Percentiles rank a stretch among this genome's conserved stretches.
These are phyloP conservation scores for Hyaena hyaena DNA, from an alignment of 2,113 vertebrate species.

Conservation along the genomic window DNA sequence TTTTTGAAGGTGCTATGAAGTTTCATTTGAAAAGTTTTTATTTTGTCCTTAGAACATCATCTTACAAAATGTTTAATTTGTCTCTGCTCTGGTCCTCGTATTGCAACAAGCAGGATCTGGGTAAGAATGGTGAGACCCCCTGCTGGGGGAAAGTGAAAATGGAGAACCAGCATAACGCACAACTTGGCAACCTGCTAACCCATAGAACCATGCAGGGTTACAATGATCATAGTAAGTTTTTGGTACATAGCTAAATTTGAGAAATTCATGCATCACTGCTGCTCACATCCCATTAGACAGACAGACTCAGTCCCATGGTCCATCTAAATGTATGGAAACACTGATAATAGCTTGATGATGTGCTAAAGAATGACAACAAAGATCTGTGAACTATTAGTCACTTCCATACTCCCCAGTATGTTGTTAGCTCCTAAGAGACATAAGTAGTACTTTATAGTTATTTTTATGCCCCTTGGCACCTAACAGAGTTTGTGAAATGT, in stretches of 20 bases:
- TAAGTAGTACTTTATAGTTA: neutral
- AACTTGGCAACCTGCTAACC: neutral
- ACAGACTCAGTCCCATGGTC: neutral
- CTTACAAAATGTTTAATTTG: neutral
- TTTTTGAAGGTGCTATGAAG: slow-evolving; percentile 8
- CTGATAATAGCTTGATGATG: neutral
- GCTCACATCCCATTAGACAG: neutral
- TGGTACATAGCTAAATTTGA: neutral
- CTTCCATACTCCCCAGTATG: neutral
- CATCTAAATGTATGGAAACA: neutral
- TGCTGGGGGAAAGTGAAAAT: neutral
- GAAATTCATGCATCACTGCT: neutral
- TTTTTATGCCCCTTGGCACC: neutral
- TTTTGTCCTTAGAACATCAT: neutral
- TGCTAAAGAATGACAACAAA: neutral
- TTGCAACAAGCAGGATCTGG: neutral
- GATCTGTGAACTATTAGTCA: neutral
- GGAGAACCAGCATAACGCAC: neutral
- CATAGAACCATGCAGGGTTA: neutral
- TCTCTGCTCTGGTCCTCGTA: neutral
- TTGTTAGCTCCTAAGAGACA: neutral
- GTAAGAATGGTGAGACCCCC: neutral
- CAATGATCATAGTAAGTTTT: neutral
- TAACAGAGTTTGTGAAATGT: neutral
- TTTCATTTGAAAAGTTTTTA: slow-evolving; percentile 34